Base-by-base conservation (phyloP, 2,113 vertebrate genomes). In the Gila orcuttii region DNA sequence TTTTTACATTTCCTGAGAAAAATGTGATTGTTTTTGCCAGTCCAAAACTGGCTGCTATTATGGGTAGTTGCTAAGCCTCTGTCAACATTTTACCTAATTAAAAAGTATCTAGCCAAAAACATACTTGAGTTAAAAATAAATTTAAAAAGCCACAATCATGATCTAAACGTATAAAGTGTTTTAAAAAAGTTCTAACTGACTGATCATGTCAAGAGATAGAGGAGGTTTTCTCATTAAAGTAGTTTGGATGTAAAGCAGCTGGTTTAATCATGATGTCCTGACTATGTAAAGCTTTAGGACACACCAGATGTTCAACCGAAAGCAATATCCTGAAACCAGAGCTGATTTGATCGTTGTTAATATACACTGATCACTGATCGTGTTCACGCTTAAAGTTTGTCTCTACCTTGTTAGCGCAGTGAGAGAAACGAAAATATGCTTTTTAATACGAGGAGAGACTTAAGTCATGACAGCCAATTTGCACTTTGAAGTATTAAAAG, bases 11-110 rank as follows among this genome's bases (percentile, higher is more conserved):
- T 74, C 15, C 10, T 45, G 69, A 73, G 39, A 45, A 73, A 74
- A 74, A 74, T 25, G 23, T 47, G 21, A 74, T 47, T 23, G 39
- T 6, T 23, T 64, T 64, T 64, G 60, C 23, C 60, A n/a, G 60
- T 12, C n/a, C 11, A 12, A 74, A 74, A 28, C n/a, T 25, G 71
- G 42, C 13, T 33, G 13, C 64, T 5, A 13, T 66, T 2, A 66
- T 31, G 71, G 39, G 10, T 25, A 11, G 23, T n/a, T 28, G 39
- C 71, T 23, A 15, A 12, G 0, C 6, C 71, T 47, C 71, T 2
- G 71, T 75, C 42, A 28, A 47, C 71, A 75, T 75, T 50, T 75
- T 47, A 17, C n/a, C 47, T 75, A 25, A 75, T 75, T 75, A 75
- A 28, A 28, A n/a, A 47, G 71, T 6, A 28, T 75, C 71, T 17